Percentiles rank a stretch among this genome's conserved stretches.
These are phyloP conservation scores for Pseudomyrmex pallidus DNA, from an alignment of 1,140 invertebrate species.

Conservation along the genomic window DNA sequence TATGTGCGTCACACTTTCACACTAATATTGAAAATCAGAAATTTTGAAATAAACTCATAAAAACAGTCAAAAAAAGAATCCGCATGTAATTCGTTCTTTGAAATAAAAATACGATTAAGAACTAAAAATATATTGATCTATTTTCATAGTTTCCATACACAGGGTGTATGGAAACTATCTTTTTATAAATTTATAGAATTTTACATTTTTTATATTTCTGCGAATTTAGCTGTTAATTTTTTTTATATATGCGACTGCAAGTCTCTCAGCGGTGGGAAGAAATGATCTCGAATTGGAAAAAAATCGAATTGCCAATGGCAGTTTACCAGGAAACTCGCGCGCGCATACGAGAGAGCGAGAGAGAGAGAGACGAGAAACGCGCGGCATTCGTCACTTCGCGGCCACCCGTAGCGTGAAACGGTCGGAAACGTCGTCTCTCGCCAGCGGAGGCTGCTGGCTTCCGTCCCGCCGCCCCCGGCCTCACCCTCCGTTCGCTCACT, in stretches of 20 bases:
- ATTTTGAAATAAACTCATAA: background rate
- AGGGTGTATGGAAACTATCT: background rate
- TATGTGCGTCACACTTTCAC: background rate
- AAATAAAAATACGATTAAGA: background rate
- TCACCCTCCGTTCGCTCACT: conserved; percentile 16
- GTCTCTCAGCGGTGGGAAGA: background rate
- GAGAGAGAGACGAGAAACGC: background rate
- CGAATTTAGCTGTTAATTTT: background rate
- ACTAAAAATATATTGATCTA: background rate
- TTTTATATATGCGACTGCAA: background rate
- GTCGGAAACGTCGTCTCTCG: conserved; percentile 73
- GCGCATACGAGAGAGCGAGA: background rate
- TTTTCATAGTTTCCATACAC: background rate
- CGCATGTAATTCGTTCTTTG: background rate
- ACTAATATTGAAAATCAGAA: background rate
- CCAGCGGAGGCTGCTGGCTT: conserved; percentile 76
- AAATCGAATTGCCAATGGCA: conserved; percentile 1
- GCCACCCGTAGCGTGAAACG: conserved; percentile 74
- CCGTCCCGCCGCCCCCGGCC: conserved; percentile 73
- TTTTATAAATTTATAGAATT: too few species aligned
- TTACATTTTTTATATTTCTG: background rate
- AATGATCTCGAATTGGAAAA: background rate
- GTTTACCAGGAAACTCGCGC: background rate
- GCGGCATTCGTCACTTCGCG: conserved; percentile 54
- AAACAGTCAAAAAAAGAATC: background rate